Evolutionary conservation across 1,140 invertebrate genomes (phyloP).

Genomic region (Achatina immaculata): DNA sequence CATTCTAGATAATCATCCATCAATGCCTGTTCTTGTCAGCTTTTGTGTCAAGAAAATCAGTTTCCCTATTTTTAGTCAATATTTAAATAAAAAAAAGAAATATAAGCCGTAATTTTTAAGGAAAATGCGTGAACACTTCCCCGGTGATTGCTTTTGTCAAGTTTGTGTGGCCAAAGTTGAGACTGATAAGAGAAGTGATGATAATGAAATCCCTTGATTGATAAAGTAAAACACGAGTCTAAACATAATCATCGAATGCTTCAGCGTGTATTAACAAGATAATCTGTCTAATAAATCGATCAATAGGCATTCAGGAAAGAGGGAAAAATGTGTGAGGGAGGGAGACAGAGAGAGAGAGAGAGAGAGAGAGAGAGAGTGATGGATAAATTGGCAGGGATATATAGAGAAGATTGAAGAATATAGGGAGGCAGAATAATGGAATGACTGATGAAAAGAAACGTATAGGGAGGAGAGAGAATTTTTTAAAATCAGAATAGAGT

Average conservation of each 20-base stretch:
- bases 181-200: no score
- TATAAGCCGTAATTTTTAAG: no score
- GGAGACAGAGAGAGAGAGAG: slow-evolving; percentile 41
- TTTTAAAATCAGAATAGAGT: not conserved
- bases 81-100: no score
- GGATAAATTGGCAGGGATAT: slow-evolving; percentile 35
- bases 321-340: slow-evolving; percentile 29
- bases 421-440: slow-evolving; percentile 41
- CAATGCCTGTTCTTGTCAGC: no score
- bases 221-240: not conserved
- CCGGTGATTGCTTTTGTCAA: no score
- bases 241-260: no score
- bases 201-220: not conserved
- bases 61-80: no score
- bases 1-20: no score
- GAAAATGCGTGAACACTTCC: no score
- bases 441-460: slow-evolving; percentile 39
- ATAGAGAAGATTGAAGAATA: slow-evolving; percentile 27
- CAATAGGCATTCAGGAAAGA: not conserved
- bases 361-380: slow-evolving; percentile 43
- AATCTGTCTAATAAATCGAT: not conserved
- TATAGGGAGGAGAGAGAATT: slow-evolving; percentile 11
- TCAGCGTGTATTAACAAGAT: not conserved
- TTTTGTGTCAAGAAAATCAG: no score
- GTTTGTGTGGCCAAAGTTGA: no score